These are phyloP conservation scores for Cephus sareptanus DNA, from an alignment of 2,888 invertebrate species.

Conservation along the genomic window DNA sequence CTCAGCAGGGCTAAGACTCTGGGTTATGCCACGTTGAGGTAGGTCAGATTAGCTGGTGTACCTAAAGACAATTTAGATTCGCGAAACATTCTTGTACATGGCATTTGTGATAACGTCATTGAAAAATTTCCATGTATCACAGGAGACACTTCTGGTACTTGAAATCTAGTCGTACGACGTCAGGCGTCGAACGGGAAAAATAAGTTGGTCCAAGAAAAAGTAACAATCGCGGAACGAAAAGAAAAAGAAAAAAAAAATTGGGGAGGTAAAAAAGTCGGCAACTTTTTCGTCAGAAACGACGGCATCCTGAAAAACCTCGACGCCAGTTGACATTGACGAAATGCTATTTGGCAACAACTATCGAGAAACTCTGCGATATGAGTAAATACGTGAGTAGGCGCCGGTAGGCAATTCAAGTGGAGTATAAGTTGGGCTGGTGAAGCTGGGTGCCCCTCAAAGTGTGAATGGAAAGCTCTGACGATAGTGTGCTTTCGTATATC, in stretches of 20 bases:
- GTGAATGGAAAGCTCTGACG: not conserved
- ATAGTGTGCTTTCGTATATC: constrained; percentile 14
- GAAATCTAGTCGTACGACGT: not conserved
- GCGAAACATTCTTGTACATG: not conserved
- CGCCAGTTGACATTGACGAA: constrained; percentile 46
- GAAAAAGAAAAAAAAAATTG: not conserved
- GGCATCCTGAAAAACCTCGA: constrained; percentile 3
- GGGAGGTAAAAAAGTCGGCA: constrained; percentile 30
- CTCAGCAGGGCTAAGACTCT: not conserved
- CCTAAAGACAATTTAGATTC: not conserved
- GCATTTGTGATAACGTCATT: not conserved
- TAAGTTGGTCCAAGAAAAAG: not conserved
- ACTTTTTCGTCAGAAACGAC: not conserved
- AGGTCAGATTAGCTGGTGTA: not conserved
- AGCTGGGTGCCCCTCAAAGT: not conserved
- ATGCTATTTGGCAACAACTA: constrained; percentile 49
- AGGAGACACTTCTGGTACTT: not conserved
- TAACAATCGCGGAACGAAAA: not conserved
- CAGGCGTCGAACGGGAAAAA: not conserved
- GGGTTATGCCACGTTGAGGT: not conserved
- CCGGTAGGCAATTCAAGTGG: not conserved
- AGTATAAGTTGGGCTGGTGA: not conserved
- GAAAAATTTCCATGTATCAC: not conserved
- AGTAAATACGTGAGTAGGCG: constrained; percentile 36
- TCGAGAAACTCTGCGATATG: constrained; percentile 47